A percentile compares a stretch with the other conserved stretches of the same genome.
These are phyloP conservation scores for Cecropterus lyciades DNA, from an alignment of 1,140 invertebrate species.

Conservation along the genomic window DNA sequence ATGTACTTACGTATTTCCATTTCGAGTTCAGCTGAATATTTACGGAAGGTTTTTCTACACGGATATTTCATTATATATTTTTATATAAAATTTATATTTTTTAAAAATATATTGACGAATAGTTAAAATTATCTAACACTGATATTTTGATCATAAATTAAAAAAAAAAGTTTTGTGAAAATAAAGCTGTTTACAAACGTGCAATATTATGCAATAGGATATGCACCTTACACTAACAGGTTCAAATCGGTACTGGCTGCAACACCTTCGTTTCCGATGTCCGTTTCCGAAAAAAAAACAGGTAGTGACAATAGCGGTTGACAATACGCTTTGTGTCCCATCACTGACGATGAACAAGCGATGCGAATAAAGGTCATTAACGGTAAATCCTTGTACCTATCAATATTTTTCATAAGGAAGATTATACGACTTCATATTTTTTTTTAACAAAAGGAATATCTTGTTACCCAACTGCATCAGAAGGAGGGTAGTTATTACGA, in stretches of 20 bases:
- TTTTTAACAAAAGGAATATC: too few relatives aligned
- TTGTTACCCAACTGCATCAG: too few relatives aligned
- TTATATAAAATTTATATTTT: too few relatives aligned
- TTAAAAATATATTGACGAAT: too few relatives aligned
- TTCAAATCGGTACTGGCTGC: slow-evolving; percentile 66
- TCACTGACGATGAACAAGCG: slow-evolving; percentile 30
- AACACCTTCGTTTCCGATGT: slow-evolving; percentile 66
- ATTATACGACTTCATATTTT: too few relatives aligned
- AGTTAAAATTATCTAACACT: too few relatives aligned
- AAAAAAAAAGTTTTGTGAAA: slow-evolving; percentile 4
- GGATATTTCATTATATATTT: slow-evolving; percentile 68
- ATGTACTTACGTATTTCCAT: slow-evolving; percentile 63
- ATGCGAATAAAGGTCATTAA: neutral
- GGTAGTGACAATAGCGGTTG: slow-evolving; percentile 60
- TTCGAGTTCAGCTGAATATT: slow-evolving; percentile 53
- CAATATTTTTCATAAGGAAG: too few relatives aligned
- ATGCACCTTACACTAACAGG: slow-evolving; percentile 70
- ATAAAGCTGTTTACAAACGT: too few relatives aligned
- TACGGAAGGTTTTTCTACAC: slow-evolving; percentile 51
- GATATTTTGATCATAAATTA: neutral
- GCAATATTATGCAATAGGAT: slow-evolving; percentile 32
- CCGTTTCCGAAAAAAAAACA: slow-evolving; percentile 79
- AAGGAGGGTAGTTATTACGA: too few relatives aligned
- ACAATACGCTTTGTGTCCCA: slow-evolving; percentile 37
- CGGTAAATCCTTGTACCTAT: too few relatives aligned